Evolutionary conservation across 1,140 invertebrate species (phyloP).

Genomic region (Neuroterus valhalla): DNA sequence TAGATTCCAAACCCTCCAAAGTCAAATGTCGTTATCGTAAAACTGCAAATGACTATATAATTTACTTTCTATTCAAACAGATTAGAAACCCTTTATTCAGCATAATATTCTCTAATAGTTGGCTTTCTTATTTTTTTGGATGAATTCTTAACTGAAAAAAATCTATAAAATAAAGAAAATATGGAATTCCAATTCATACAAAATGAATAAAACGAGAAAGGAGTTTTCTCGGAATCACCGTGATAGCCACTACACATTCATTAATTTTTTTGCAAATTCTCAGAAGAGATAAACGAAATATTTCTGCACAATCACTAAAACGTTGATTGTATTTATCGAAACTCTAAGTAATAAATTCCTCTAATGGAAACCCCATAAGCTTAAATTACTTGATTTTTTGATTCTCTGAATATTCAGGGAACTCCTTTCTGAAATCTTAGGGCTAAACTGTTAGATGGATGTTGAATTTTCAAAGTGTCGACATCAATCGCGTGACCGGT

Average conservation of each 20-base stretch:
- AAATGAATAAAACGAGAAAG: slow-evolving; percentile 1
- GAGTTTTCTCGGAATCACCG: neutral
- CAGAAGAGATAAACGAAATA: neutral
- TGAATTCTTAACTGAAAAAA: too few relatives aligned
- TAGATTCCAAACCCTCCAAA: too few relatives aligned
- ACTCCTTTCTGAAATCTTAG: slow-evolving; percentile 62
- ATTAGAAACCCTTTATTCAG: too few relatives aligned
- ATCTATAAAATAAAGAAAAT: neutral
- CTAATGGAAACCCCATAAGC: neutral
- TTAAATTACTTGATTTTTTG: slow-evolving; percentile 1
- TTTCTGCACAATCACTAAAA: neutral
- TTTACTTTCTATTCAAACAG: too few relatives aligned
- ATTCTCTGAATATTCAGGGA: slow-evolving; percentile 38
- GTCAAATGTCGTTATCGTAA: too few relatives aligned
- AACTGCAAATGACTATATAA: too few relatives aligned
- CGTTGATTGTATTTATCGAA: slow-evolving; percentile 17
- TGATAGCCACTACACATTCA: neutral
- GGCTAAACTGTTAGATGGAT: slow-evolving; percentile 61
- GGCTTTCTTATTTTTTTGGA: too few relatives aligned
- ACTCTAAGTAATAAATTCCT: neutral
- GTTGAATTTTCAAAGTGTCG: slow-evolving; percentile 52
- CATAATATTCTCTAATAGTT: too few relatives aligned
- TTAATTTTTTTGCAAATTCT: neutral
- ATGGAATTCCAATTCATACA: neutral
- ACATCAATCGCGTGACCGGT: slow-evolving; percentile 64